Percentiles rank a stretch among this genome's conserved stretches.
Evolutionary conservation across 2,113 vertebrate species (phyloP).

Genomic region (Neolamprologus ventralis): DNA sequence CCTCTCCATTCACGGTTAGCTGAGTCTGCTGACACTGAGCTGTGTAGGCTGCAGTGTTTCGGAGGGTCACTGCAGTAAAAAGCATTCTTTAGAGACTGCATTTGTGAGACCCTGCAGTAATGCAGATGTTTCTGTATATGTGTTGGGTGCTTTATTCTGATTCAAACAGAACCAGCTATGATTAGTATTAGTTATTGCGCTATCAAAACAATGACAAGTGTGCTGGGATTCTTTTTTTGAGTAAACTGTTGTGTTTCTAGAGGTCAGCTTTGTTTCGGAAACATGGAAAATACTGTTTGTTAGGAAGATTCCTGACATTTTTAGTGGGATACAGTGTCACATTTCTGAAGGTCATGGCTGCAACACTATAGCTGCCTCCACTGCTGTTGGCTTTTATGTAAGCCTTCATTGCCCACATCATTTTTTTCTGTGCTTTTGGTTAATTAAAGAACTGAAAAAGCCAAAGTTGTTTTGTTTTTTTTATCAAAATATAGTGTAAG

Average conservation of each 20-base stretch:
- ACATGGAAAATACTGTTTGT: neutral
- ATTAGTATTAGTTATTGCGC: neutral
- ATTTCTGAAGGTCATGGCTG: slow-evolving; percentile 12
- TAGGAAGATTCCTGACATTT: neutral
- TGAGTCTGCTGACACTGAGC: slow-evolving; percentile 50
- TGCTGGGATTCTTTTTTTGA: neutral
- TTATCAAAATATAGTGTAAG: neutral
- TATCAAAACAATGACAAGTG: neutral
- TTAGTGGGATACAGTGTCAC: neutral
- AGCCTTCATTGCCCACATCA: neutral
- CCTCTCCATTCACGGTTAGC: neutral
- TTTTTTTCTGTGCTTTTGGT: neutral
- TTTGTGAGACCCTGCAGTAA: slow-evolving; percentile 39
- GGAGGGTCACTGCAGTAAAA: slow-evolving; percentile 61
- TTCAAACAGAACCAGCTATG: neutral
- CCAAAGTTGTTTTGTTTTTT: neutral
- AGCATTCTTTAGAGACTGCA: slow-evolving; percentile 19
- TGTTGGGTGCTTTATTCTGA: neutral
- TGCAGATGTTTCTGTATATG: slow-evolving; percentile 27
- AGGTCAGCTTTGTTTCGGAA: neutral
- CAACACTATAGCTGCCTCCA: neutral
- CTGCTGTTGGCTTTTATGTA: neutral
- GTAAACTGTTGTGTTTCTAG: neutral
- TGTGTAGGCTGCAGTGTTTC: slow-evolving; percentile 45
- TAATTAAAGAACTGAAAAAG: neutral